Evolutionary conservation across 2,113 vertebrate species (phyloP), one percentile per base, ranked within the genome.

Genomic region (Ciconia maguari): DNA sequence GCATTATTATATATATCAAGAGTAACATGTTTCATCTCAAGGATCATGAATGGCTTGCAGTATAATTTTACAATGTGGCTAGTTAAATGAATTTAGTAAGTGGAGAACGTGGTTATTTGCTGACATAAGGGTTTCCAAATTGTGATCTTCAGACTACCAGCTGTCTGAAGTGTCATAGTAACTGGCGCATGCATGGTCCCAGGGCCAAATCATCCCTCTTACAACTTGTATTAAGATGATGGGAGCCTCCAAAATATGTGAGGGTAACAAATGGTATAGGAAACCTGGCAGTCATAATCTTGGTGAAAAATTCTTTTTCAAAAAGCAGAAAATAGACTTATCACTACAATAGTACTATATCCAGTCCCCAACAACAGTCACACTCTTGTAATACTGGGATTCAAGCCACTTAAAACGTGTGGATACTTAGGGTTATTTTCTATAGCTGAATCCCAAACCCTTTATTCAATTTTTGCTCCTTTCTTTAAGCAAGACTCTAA

Each of bases 11-110:
- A 38, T 38, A 38, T 38, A 38, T 93, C 83, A 94, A 71, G 90
- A 95, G 69, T 93, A 96, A 51, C 41, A 42, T 46, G 69, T 89
- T 95, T 94, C 83, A 93, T 71, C 92, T 89, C 76, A 36, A 70
- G 83, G 88, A 78, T 87, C 70, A 17, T 13, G 64, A 70, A 57
- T 90, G 68, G 55, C 20, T 88, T 58, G 55, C 78, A 9, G 51
- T 42, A 27, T 62, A 62, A 74, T 57, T 94, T 95, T 77, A 96
- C 80, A 60, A 32, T 18, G 68, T 81, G 72, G 24, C 26, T 75
- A 32, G 12, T 84, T 81, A 74, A 66, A 86, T 92, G 46, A 83
- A 75, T 89, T 74, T 72, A 79, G 41, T 64, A 81, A 75, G 60
- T 48, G 48, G 34, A 94, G 72, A 83, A 75, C 18, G 16, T 7